Evolutionary conservation across 2,113 vertebrate species (phyloP).

Genomic region (Rhagologus leucostigma): DNA sequence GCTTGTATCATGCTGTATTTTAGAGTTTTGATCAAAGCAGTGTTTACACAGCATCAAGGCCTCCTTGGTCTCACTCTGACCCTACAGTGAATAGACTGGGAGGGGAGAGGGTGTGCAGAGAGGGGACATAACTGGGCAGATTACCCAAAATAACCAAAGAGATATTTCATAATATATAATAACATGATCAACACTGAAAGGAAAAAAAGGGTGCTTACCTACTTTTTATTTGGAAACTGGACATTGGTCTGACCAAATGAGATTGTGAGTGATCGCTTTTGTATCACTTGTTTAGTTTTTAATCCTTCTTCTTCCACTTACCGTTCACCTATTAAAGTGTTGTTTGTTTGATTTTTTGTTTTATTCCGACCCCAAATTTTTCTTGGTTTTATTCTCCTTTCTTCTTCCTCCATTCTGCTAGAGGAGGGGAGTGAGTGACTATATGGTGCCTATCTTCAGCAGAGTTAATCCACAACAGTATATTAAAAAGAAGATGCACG

Average conservation of each 20-base stretch:
- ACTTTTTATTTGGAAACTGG: neutral
- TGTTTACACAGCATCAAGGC: neutral
- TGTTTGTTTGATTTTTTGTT: neutral
- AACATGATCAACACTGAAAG: neutral
- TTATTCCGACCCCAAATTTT: neutral
- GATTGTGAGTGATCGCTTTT: neutral
- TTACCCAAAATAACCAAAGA: neutral
- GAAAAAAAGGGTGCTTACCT: rapidly evolving
- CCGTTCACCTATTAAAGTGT: neutral
- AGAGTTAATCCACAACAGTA: neutral
- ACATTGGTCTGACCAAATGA: rapidly evolving
- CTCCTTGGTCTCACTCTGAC: neutral
- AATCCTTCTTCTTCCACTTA: neutral
- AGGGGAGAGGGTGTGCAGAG: neutral
- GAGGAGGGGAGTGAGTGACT: rapidly evolving
- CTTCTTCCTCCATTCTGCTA: neutral
- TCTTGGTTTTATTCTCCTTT: neutral
- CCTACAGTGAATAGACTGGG: neutral
- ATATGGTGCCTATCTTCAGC: neutral
- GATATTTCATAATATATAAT: neutral
- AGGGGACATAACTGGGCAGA: rapidly evolving
- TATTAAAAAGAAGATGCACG: neutral
- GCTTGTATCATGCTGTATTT: neutral
- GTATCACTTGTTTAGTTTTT: neutral
- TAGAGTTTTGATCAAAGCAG: neutral